phyloP scores from a whole-genome alignment of 2,797 vertebrate genomes.

The Takifugu rubripes region DNA sequence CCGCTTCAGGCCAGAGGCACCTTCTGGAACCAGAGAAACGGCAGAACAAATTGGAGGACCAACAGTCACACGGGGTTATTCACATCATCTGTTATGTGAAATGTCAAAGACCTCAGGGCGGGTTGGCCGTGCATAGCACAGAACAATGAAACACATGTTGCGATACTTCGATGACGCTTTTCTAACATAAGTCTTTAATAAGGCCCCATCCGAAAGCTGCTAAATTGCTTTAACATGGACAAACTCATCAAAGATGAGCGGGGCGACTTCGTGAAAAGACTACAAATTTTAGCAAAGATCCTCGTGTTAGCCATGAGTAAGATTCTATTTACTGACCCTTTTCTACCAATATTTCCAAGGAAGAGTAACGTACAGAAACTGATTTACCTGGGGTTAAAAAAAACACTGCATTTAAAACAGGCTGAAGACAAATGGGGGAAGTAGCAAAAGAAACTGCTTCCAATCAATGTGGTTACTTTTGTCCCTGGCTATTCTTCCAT shows the following conservation, averaged over 20 bases:
- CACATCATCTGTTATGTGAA: constrained; percentile 59
- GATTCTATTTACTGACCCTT: too few species aligned
- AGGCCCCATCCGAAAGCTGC: constrained; percentile 24
- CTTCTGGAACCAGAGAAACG: constrained; percentile 60
- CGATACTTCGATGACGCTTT: constrained; percentile 46
- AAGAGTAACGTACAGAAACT: too few species aligned
- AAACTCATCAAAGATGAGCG: constrained; percentile 32
- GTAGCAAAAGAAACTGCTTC: too few species aligned
- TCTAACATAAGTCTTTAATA: constrained; percentile 48
- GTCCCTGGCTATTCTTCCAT: too few species aligned
- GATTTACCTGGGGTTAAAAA: too few species aligned
- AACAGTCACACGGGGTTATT: constrained; percentile 73
- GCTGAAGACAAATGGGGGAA: too few species aligned
- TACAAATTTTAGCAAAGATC: constrained; percentile 18
- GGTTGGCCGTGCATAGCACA: constrained; percentile 40
- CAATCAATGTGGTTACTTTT: too few species aligned
- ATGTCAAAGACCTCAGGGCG: constrained; percentile 49
- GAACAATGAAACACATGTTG: constrained; percentile 56
- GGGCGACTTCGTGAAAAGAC: constrained; percentile 27
- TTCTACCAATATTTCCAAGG: too few species aligned
- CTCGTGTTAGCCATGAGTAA: neutral
- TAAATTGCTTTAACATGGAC: constrained; percentile 24
- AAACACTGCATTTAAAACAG: too few species aligned
- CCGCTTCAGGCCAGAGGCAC: constrained; percentile 57
- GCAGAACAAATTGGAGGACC: constrained; percentile 78